Evolutionary conservation across 2,888 invertebrate species (phyloP), one percentile per base, ranked within the genome.

Genomic region (Heliconius erato): DNA sequence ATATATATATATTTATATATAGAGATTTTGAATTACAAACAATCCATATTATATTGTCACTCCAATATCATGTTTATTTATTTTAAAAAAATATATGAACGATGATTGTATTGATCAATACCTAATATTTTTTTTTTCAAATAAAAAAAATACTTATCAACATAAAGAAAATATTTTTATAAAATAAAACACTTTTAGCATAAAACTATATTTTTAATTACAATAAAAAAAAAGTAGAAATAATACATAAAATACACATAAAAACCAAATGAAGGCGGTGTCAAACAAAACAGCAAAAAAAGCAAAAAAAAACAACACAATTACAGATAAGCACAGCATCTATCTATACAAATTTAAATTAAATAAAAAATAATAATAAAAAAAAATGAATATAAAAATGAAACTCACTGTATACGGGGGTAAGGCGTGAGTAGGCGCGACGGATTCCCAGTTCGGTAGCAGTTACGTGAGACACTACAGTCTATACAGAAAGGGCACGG

Each of bases 351-450:
- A 3, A 72, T 16, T n/a, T 63, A 63, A 63, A 63, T 63, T 11
- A 23, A 63, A 63, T 63, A n/a, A 63, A 63, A 63, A 63, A 63
- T 54, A 54, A 1, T 2, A 14, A 54, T 4, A 49, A 19, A 54
- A 67, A 68, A 71, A 84, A 85, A 87, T 84, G 85, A 83, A 85
- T 83, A 83, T 84, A 49, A 26, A 72, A 49, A 14, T 1, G 44
- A 85, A 89, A 91, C 93, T 91, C 92, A 93, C 93, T 54, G 89
- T 90, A 85, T 87, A 82, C 83, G 87, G 84, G 86, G 86, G 88
- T 85, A 86, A 87, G 84, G 86, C 86, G 85, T 82, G 85, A 71
- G 79, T 85, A 86, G 84, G 82, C 40, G 40, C 78, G 74, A 76
- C 28, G 44, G 68, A 68, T 67, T 83, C 83, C 79, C 82, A 83